Evolutionary conservation across 2,113 vertebrate species (phyloP).

Genomic region (Paratilapia polleni): DNA sequence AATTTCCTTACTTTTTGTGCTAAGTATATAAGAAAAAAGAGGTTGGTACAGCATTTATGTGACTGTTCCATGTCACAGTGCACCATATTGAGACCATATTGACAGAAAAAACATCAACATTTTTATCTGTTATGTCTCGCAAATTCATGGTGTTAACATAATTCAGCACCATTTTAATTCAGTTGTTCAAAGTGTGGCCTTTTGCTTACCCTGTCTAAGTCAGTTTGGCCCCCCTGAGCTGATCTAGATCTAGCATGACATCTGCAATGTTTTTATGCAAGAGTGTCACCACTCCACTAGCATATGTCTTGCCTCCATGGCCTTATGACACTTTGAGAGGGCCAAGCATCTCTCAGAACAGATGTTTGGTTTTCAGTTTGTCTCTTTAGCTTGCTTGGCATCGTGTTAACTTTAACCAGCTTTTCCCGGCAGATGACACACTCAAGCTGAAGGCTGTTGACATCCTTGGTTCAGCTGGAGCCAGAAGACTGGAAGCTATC

Average conservation of each 20-base stretch:
- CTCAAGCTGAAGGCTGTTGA: neutral
- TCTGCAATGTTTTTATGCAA: neutral
- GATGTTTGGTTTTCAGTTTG: neutral
- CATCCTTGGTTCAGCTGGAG: neutral
- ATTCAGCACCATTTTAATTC: neutral
- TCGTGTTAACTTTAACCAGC: neutral
- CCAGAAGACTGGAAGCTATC: neutral
- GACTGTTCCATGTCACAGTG: too few relatives aligned
- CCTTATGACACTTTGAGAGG: neutral
- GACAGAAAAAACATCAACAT: too few relatives aligned
- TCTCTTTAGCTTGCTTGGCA: neutral
- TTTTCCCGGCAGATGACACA: neutral
- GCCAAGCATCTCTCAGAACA: neutral
- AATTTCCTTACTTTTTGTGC: too few relatives aligned
- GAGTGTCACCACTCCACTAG: neutral
- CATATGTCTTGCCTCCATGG: neutral
- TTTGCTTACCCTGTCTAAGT: too few relatives aligned
- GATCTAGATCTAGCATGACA: neutral
- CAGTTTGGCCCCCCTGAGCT: neutral
- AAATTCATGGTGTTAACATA: neutral
- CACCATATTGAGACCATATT: too few relatives aligned
- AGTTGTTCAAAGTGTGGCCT: fast-evolving
- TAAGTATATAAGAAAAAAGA: neutral
- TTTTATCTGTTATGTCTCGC: neutral
- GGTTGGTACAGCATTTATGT: too few relatives aligned